These are phyloP conservation scores for Xanthia icteritia DNA, from an alignment of 2,888 invertebrate species.

Conservation along the genomic window DNA sequence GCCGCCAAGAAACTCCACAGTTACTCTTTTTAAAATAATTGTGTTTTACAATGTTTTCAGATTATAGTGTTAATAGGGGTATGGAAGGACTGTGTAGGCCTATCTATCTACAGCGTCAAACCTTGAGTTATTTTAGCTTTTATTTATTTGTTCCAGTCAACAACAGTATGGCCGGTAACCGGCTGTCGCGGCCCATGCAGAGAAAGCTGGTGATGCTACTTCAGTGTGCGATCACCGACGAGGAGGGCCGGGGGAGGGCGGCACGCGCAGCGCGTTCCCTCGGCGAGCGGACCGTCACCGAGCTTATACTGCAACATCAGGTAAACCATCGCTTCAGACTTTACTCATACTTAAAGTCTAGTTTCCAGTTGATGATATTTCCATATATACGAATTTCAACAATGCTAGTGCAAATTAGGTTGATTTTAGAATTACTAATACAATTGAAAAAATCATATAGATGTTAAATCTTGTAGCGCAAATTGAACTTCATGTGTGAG, in stretches of 20 bases:
- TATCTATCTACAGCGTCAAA: not conserved
- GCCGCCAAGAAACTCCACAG: not conserved
- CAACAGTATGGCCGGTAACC: conserved; percentile 76
- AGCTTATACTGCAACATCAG: conserved; percentile 97
- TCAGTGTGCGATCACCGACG: conserved; percentile 97
- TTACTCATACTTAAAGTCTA: not conserved
- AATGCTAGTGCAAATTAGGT: no score
- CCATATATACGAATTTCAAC: no score
- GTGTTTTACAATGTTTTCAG: no score
- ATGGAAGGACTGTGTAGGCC: not conserved
- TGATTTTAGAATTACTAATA: no score
- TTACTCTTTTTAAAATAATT: not conserved
- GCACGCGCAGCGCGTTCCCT: conserved; percentile 97
- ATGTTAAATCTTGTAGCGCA: not conserved
- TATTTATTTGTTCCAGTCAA: conserved; percentile 68
- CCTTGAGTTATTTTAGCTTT: not conserved
- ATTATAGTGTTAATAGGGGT: not conserved
- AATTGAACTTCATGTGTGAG: not conserved
- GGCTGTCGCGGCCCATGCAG: conserved; percentile 97
- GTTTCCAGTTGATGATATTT: no score
- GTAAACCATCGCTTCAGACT: conserved; percentile 66
- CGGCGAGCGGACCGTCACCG: conserved; percentile 98
- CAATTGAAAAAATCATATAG: no score
- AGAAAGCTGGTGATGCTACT: conserved; percentile 97
- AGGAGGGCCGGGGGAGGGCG: conserved; percentile 95